Base-by-base conservation (phyloP, 2,888 invertebrate species). In the Cephalotes varians region DNA sequence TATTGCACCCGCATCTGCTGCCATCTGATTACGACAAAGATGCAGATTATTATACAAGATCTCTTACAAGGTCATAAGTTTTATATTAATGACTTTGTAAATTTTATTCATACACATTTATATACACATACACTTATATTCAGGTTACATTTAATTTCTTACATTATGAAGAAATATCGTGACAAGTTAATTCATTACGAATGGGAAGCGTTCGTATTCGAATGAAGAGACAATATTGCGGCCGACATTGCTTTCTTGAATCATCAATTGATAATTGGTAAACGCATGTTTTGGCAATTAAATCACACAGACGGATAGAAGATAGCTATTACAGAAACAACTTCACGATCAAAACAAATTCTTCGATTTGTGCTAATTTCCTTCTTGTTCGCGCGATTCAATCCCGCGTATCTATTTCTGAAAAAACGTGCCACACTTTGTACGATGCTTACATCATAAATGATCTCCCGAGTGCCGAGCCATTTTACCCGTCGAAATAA, bases 371-470 rank as follows among this genome's bases (percentile, higher is more conserved):
- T 69, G 7, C 15, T 58, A 73, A 40, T 44, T 44, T 44, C 4
- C 44, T 71, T 51, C 49, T 37, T 6, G 37, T 31, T 47, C 31
- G 3, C n/a, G 28, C 25, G 49, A 76, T 64, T 18, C 73, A 74
- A 71, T 62, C 62, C 7, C 85, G 72, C 76, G 25, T 3, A 44
- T 10, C 37, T n/a, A 47, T 64, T 64, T 64, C 47, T 71, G 79
- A 74, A 81, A 40, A 40, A 40, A 87, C 86, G 86, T 84, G 87
- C 83, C 82, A 72, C 82, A 49, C 73, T 84, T 86, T 84, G 84
- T 71, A 56, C 64, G 25, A 62, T 31, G 40, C 62, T 83, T 76
- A 72, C 82, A 73, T 83, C 47, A 83, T 76, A 83, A 86, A 71
- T 73, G 31, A 54, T 9, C 73, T 49, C 64, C 56, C 67, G 82